Percentiles rank a stretch among this genome's conserved stretches.
phyloP scores from a whole-genome alignment of 2,113 vertebrate genomes.

The Chlorodrepanis virens region DNA sequence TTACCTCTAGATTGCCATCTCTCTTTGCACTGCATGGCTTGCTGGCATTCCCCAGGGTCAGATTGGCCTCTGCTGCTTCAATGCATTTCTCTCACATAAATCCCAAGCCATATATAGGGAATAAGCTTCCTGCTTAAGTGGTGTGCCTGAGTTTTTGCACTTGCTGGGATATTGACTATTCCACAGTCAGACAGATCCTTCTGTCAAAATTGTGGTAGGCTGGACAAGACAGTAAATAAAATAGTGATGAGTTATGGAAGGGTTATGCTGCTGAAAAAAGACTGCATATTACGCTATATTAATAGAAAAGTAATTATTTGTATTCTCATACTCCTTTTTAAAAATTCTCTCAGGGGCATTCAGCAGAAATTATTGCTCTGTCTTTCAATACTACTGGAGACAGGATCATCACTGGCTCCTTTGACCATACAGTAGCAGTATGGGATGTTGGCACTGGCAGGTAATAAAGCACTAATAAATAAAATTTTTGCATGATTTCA shows the following conservation, averaged over 20 bases:
- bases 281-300: background rate
- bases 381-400: slow-evolving; percentile 88
- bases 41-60: background rate
- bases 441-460: slow-evolving; percentile 91
- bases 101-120: background rate
- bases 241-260: background rate
- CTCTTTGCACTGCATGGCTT: background rate
- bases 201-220: background rate
- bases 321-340: background rate
- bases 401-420: slow-evolving; percentile 90
- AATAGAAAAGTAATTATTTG: background rate
- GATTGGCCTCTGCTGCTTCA: background rate
- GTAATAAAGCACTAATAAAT: slow-evolving; percentile 65
- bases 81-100: background rate
- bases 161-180: background rate
- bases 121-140: background rate
- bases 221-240: background rate
- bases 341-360: slow-evolving; percentile 82
- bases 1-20: background rate
- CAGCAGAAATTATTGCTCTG: slow-evolving; percentile 87
- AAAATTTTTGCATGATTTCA: background rate
- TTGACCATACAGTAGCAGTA: slow-evolving; percentile 86
- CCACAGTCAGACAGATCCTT: background rate
- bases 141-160: background rate
- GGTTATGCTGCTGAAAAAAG: background rate